Base-by-base conservation (phyloP, 2,888 invertebrate species). In the Altica lythri region DNA sequence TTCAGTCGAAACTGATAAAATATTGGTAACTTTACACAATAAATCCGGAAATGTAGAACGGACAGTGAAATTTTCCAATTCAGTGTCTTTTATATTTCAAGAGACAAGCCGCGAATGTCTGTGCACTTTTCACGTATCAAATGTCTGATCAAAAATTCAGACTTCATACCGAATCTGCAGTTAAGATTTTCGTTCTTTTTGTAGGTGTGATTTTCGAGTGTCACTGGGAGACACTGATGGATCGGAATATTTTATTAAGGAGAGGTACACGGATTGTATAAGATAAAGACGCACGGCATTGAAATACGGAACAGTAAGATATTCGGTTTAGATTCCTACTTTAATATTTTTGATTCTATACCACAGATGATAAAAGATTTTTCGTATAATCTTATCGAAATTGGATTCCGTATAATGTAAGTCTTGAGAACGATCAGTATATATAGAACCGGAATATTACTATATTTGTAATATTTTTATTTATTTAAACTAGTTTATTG, bases 21-120 rank as follows among this genome's bases (percentile, higher is more conserved):
- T 51, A 47, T 53, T 57, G 59, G 49, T 48, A 58, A 53, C 48
- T 59, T 61, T 43, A 38, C 52, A 47, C 37, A 55, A 59, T 59
- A 57, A 59, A 55, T 51, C 55, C 59, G 60, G 62, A 60, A 62
- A 57, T 57, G 56, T 48, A 52, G 60, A 54, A 47, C 54, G 50
- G 55, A 54, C 48, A 60, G 57, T 58, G 55, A 52, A 55, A 54
- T 55, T 55, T 43, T 50, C 40, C 9, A 16, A 30, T 32, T 19
- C 22, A 40, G 46, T 22, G 49, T 55, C 43, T 47, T 53, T 47
- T 44, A 57, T 53, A 57, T 57, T 53, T 53, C 27, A 53, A 43
- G 34, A 46, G 46, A 32, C 43, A 44, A 32, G 17, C 49, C 25
- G 37, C 22, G 17, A 27, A 43, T 19, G 34, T 10, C 14, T 18